A percentile compares a stretch with the other conserved stretches of the same genome.
These are phyloP conservation scores for Rhorus exstirpatorius DNA, from an alignment of 2,888 invertebrate species.

Conservation along the genomic window DNA sequence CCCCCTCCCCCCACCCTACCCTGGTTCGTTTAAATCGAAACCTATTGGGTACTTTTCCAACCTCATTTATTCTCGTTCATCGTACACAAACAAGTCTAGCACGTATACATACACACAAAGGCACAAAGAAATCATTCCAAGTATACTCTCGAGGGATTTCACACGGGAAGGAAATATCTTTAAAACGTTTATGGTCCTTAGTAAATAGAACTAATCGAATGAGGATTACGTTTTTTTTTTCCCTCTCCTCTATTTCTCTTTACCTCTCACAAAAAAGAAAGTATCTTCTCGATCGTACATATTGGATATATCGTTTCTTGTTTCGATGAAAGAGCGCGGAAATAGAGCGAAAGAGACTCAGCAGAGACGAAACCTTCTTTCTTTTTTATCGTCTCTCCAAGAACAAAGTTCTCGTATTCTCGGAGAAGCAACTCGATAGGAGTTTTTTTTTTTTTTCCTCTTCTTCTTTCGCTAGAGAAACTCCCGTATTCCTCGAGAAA, in stretches of 20 bases:
- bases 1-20: not conserved
- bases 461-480: slow-evolving; percentile 6
- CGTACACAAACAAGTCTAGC: not conserved
- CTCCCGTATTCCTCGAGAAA: slow-evolving; percentile 25
- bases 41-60: not conserved
- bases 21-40: not conserved
- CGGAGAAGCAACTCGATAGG: not conserved
- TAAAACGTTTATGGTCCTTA: slow-evolving; percentile 14
- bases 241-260: slow-evolving; percentile 4
- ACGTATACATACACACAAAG: not conserved
- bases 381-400: not conserved
- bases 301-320: slow-evolving; percentile 28
- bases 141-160: not conserved
- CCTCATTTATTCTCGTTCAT: not conserved
- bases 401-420: slow-evolving; percentile 35
- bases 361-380: not conserved
- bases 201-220: slow-evolving; percentile 62
- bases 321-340: slow-evolving; percentile 16
- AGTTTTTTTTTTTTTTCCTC: not conserved
- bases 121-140: slow-evolving; percentile 14
- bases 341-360: slow-evolving; percentile 25
- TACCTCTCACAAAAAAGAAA: not conserved
- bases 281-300: slow-evolving; percentile 8
- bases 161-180: slow-evolving; percentile 29
- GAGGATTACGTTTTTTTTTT: slow-evolving; percentile 14